Evolutionary conservation across 2,113 vertebrate genomes (phyloP).

Genomic region (Pygoscelis antarcticus): DNA sequence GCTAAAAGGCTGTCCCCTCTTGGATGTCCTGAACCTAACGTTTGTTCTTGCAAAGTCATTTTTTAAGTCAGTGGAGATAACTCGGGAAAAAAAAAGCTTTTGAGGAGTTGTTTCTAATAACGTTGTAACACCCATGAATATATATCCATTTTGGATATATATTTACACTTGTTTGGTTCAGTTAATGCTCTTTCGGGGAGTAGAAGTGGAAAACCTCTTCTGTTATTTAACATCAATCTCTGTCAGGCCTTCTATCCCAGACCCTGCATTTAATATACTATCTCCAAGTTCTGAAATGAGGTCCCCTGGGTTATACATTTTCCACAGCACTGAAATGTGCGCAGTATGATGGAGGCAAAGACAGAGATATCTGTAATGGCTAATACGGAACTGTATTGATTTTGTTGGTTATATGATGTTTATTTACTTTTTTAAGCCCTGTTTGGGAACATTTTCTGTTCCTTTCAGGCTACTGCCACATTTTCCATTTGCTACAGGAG

Average conservation of each 20-base stretch:
- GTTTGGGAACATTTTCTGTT: constrained; percentile 48
- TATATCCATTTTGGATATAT: not conserved
- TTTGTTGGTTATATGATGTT: constrained; percentile 29
- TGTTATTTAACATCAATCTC: not conserved
- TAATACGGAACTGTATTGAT: constrained; percentile 44
- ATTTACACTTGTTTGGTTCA: not conserved
- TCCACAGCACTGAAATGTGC: not conserved
- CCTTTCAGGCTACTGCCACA: not conserved
- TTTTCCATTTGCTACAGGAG: constrained; percentile 42
- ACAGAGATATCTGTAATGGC: constrained; percentile 2
- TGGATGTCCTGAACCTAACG: not conserved
- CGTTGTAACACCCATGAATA: not conserved
- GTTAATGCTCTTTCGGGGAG: not conserved
- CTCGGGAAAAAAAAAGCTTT: not conserved
- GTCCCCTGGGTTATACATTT: not conserved
- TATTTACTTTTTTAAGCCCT: constrained; percentile 44
- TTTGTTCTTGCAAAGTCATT: not conserved
- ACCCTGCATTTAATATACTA: not conserved
- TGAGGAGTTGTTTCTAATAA: not conserved
- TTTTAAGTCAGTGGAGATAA: not conserved
- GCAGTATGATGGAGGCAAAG: not conserved
- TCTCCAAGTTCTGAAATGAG: not conserved
- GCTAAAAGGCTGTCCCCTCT: not conserved
- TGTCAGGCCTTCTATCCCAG: not conserved
- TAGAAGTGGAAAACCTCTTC: not conserved